These are phyloP conservation scores for Brachionus rubens DNA, from an alignment of 1,140 invertebrate species.

Conservation along the genomic window DNA sequence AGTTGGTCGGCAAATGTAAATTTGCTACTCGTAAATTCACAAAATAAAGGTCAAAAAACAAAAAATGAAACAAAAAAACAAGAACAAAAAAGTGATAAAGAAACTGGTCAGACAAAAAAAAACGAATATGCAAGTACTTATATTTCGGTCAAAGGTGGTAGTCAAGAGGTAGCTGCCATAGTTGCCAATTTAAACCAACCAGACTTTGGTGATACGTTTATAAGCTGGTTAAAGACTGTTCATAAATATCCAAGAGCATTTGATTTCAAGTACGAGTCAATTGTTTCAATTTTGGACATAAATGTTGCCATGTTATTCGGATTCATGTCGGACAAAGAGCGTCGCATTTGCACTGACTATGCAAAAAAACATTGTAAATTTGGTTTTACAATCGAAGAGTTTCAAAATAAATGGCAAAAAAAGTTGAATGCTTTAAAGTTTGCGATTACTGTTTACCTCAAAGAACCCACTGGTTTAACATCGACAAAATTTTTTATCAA, in stretches of 20 bases:
- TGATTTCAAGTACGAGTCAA: constrained; percentile 41
- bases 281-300: constrained; percentile 36
- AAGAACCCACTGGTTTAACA: constrained; percentile 40
- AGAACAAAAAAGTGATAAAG: constrained; percentile 11
- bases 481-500: constrained; percentile 39
- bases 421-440: constrained; percentile 33
- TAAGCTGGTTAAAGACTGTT: constrained; percentile 26
- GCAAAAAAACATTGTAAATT: constrained; percentile 41
- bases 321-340: neutral
- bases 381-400: constrained; percentile 38
- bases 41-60: neutral
- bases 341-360: constrained; percentile 16
- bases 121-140: constrained; percentile 39
- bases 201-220: constrained; percentile 30
- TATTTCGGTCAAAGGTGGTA: constrained; percentile 40
- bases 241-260: constrained; percentile 39
- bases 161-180: constrained; percentile 43
- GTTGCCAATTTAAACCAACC: constrained; percentile 41
- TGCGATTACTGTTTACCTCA: constrained; percentile 41
- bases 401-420: constrained; percentile 7
- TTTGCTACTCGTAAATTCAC: neutral
- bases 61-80: constrained; percentile 16
- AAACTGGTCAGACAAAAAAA: constrained; percentile 15
- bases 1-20: constrained; percentile 15
- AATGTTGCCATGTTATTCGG: constrained; percentile 9